A percentile compares a stretch with the other conserved stretches of the same genome.
phyloP scores from a whole-genome alignment of 2,113 vertebrate species.

The Marcusenius ussheri region DNA sequence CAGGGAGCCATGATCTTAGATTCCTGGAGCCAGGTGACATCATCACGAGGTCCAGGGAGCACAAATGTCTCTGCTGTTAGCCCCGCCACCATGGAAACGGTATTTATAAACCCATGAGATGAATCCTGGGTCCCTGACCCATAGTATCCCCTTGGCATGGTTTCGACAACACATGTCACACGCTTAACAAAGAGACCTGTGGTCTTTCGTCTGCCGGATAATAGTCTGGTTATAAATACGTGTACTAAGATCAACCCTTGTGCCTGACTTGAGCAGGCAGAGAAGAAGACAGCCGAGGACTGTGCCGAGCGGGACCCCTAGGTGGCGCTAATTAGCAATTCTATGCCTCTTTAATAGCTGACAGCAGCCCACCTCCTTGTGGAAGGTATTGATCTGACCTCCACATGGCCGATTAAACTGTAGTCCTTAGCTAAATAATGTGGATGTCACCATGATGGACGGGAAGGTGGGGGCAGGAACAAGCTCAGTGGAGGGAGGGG shows the following conservation, averaged over 20 bases:
- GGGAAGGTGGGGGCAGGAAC: not conserved
- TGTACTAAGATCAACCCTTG: not conserved
- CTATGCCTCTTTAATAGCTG: slow-evolving; percentile 59
- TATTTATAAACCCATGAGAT: not conserved
- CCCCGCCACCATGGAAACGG: not conserved
- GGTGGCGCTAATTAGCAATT: slow-evolving; percentile 52
- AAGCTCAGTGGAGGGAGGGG: slow-evolving; percentile 13
- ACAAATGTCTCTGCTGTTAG: not conserved
- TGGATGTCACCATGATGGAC: slow-evolving; percentile 26
- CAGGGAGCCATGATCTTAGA: not conserved
- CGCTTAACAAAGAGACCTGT: not conserved
- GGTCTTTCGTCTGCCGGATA: not conserved
- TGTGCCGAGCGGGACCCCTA: not conserved
- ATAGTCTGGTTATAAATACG: not conserved
- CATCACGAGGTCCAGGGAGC: not conserved
- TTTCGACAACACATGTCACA: not conserved
- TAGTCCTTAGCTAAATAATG: slow-evolving; percentile 33
- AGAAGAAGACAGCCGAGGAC: not conserved
- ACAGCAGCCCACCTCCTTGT: slow-evolving; percentile 30
- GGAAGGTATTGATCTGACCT: slow-evolving; percentile 51
- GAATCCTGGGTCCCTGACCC: not conserved
- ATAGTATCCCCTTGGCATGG: not conserved
- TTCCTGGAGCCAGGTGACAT: not conserved
- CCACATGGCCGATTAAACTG: slow-evolving; percentile 40
- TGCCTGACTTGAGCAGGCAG: not conserved